Evolutionary conservation across 2,113 vertebrate species (phyloP).

Genomic region (Pampusana beccarii): DNA sequence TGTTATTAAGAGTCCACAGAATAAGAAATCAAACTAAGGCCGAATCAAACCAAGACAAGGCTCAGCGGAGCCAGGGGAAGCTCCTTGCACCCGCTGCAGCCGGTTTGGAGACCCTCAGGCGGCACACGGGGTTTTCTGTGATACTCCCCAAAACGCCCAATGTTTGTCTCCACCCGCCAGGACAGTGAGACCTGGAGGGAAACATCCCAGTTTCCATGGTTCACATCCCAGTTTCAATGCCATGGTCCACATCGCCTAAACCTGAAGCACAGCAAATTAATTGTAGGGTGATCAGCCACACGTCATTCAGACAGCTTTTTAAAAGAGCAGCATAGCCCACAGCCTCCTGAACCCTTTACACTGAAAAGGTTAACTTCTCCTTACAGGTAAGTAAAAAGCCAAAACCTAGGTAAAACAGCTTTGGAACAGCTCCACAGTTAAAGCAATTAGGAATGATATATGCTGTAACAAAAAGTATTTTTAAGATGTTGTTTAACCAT

Average conservation of each 20-base stretch:
- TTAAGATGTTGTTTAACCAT: not conserved
- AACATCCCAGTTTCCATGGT: not conserved
- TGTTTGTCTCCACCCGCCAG: not conserved
- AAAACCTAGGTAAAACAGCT: not conserved
- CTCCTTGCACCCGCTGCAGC: not conserved
- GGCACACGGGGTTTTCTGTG: not conserved
- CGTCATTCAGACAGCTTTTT: not conserved
- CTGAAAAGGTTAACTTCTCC: not conserved
- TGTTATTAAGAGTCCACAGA: not conserved
- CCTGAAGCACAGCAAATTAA: not conserved
- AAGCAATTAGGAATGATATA: slow-evolving; percentile 17
- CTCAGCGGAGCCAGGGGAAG: not conserved
- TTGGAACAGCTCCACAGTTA: slow-evolving; percentile 6
- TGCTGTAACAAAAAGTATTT: not conserved
- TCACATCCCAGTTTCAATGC: not conserved
- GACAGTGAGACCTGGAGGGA: not conserved
- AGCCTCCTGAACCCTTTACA: not conserved
- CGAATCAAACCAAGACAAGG: not conserved
- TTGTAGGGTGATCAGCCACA: not conserved
- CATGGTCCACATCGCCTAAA: not conserved
- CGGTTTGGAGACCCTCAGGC: not conserved
- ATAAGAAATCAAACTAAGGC: not conserved
- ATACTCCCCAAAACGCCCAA: not conserved
- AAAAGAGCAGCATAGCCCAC: not conserved
- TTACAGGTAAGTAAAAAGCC: slow-evolving; percentile 3